Evolutionary conservation across 2,113 vertebrate species (phyloP), one percentile per base, ranked within the genome.

Genomic region (Sylvicapra grimmia): DNA sequence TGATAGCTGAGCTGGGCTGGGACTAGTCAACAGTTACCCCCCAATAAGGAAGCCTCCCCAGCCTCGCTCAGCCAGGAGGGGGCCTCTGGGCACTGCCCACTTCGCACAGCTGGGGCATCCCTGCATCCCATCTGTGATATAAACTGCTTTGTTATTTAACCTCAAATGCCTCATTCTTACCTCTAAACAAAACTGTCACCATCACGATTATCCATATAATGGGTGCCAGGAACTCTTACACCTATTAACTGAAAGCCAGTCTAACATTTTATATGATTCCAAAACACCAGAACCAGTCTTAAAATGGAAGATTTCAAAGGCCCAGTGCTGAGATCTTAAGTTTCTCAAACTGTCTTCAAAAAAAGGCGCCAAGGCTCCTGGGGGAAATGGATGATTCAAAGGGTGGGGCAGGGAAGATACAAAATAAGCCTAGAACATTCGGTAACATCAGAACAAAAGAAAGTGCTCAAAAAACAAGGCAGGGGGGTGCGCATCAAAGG

Each of bases 101-200:
- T 27, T 8, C 0, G 0, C 72, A 51, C 19, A 49, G 6, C 12
- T 4, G 0, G 6, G 56, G 16, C 23, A 40, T 21, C 3, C 27
- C 77, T 47, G 61, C 21, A 47, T 75, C n/a, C 72, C 47, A 25
- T 36, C 8, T 9, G 6, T 63, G 77, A 49, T 63, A 6, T 31
- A 53, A 65, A 13, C 31, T 44, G 53, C 33, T 72, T 75, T 27
- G 11, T 21, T 96, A 75, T 15, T 56, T 84, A 31, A 29, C 65
- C 36, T 63, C 75, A 29, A 40, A 40, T 5, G 23, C 54, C 63
- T 53, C 77, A 54, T 15, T 84, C 51, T 36, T 84, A 84, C 25
- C 77, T 44, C 44, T 89, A 84, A 84, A 83, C 14, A 4, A 23
- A 93, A 93, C 23, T 47, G 4, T 47, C 12, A 18, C 85, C 63